Base-by-base conservation (phyloP, 2,888 invertebrate genomes). In the Cheilosia grossa region DNA sequence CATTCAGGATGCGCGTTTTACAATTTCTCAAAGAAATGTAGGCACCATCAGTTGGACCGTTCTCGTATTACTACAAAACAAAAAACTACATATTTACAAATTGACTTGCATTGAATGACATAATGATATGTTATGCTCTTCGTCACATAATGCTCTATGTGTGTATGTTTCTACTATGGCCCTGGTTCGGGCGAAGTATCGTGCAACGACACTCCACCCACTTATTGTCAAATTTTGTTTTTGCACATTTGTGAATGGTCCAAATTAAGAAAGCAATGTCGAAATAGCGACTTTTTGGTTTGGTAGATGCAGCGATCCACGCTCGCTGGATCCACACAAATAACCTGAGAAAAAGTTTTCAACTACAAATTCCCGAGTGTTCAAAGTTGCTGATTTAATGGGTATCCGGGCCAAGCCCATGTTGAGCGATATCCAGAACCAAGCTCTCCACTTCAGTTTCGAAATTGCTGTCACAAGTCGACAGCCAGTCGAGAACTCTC, bases 401-500 rank as follows among this genome's bases (percentile, higher is more conserved):
- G 9, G 33, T 49, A 33, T 78, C 70, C 17, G 56, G 66, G 13
- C 37, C 64, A 19, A 81, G 17, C 15, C 61, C 85, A 37, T 66
- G 27, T 66, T 81, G 81, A 30, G 66, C 51, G n/a, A 89, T 79
- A 19, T 91, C 91, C 61, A 91, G 63, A 6, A 89, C 88, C 27
- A 91, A 80, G 64, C 91, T 91, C 58, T 91, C 91, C 2, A 91
- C 87, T 70, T 91, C 90, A 5, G 88, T 89, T 86, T 92, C 92
- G 44, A 91, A 91, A 77, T 89, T 91, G 58, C 89, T 89, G 81
- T 94, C 94, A 87, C 94, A 94, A 47, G 93, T 92, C 87, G 93
- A 92, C n/a, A 94, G 92, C 95, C 95, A 95, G 82, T 95, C 95
- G 91, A 94, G 93, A 77, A 95, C 94, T 67, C 95, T 91, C 78